Percentiles rank a stretch among this genome's conserved stretches.
Evolutionary conservation across 2,113 vertebrate species (phyloP).

Genomic region (Zosterops pallidus): DNA sequence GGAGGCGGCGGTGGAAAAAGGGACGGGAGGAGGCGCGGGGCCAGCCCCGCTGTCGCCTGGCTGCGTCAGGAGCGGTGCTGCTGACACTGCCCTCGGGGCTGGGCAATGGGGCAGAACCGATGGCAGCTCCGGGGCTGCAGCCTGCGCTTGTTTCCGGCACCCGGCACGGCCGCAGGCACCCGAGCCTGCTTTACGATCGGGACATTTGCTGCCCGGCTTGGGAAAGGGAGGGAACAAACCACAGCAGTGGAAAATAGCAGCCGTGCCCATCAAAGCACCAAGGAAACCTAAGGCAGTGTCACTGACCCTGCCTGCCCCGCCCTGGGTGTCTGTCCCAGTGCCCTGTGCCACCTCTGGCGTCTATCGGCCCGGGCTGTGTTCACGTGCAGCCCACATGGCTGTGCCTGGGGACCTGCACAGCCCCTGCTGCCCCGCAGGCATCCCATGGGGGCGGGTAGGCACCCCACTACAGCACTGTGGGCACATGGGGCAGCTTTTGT

Average conservation of each 20-base stretch:
- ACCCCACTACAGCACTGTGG: neutral
- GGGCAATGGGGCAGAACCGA: constrained; percentile 40
- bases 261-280: neutral
- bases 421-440: neutral
- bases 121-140: neutral
- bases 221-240: neutral
- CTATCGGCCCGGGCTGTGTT: neutral
- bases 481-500: neutral
- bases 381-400: neutral
- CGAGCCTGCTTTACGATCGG: neutral
- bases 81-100: neutral
- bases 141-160: neutral
- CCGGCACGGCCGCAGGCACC: neutral
- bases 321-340: accelerated
- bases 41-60: neutral
- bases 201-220: neutral
- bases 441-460: neutral
- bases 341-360: neutral
- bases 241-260: constrained; percentile 23
- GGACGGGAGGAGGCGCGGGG: neutral
- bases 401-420: neutral
- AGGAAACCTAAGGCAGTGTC: neutral
- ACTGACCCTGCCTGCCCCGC: neutral
- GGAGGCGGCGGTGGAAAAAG: neutral
- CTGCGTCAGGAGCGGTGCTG: neutral